phyloP scores from a whole-genome alignment of 1,140 invertebrate species.

The Drosophila nasuta region DNA sequence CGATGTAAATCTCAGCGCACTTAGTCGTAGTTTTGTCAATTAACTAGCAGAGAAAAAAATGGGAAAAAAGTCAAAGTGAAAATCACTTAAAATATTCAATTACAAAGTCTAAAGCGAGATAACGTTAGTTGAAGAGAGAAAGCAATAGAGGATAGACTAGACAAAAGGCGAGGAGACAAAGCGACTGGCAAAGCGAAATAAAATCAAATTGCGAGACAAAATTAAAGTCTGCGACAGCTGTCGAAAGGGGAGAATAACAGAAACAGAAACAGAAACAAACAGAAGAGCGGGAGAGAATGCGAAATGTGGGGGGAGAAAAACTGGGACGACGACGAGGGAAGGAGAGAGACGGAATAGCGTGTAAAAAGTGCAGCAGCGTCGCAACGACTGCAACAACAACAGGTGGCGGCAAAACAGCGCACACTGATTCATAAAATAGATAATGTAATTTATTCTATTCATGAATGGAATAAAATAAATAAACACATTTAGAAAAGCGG shows the following conservation, averaged over 20 bases:
- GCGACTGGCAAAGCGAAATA: conserved; percentile 51
- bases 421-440: conserved; percentile 23
- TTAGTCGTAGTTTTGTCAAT: conserved; percentile 56
- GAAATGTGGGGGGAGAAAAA: neutral
- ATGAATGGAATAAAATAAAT: neutral
- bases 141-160: conserved; percentile 1
- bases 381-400: conserved; percentile 54
- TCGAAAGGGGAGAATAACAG: neutral
- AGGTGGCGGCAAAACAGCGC: conserved; percentile 48
- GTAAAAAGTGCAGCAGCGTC: conserved; percentile 49
- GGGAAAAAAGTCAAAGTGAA: conserved; percentile 46
- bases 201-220: conserved; percentile 69
- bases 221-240: conserved; percentile 56
- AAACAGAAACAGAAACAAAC: too few relatives aligned
- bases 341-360: conserved; percentile 38
- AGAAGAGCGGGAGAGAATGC: too few relatives aligned
- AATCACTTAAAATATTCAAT: conserved; percentile 81
- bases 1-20: conserved; percentile 40
- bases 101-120: conserved; percentile 67
- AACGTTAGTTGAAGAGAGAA: conserved; percentile 10
- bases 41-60: conserved; percentile 28
- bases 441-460: neutral
- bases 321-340: neutral
- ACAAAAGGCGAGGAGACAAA: conserved; percentile 43
- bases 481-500: neutral